Conservation (phyloP, 2,113 vertebrate species). For the Microcebus murinus region DNA sequence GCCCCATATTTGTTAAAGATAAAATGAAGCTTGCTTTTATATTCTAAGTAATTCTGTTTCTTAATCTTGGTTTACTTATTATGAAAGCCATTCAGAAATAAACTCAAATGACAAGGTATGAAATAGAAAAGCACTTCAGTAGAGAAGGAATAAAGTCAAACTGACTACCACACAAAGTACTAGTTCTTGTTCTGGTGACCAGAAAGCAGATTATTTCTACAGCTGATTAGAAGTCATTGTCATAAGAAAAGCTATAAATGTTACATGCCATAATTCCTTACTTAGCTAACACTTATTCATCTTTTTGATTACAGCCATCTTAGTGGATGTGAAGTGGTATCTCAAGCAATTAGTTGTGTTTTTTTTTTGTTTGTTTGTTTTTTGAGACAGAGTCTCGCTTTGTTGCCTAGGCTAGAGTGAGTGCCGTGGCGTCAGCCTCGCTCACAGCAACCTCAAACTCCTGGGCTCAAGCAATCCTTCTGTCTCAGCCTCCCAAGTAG, state of each 20-base stretch:
- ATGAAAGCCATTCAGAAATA: constrained; percentile 8
- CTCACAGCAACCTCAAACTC: too few species aligned
- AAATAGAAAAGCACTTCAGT: background rate
- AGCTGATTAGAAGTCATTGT: background rate
- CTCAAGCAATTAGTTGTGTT: constrained; percentile 7
- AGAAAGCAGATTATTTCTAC: background rate
- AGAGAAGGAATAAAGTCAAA: background rate
- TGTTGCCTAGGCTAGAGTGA: too few species aligned
- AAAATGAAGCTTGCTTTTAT: background rate
- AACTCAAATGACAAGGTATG: background rate
- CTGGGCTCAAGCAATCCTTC: too few species aligned
- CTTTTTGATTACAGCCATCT: background rate
- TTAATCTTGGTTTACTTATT: background rate
- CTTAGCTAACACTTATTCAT: background rate
- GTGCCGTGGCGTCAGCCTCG: too few species aligned
- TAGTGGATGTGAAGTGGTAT: background rate
- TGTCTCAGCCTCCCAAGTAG: too few species aligned
- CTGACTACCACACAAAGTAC: background rate
- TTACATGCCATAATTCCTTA: background rate
- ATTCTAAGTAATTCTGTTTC: constrained; percentile 10
- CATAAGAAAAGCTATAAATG: background rate
- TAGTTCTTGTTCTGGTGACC: background rate
- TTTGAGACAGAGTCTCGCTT: too few species aligned
- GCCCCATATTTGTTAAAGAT: constrained; percentile 18
- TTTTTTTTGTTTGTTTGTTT: too few species aligned